Conservation (phyloP, 1,140 invertebrate genomes). For the Drosophila orena region DNA sequence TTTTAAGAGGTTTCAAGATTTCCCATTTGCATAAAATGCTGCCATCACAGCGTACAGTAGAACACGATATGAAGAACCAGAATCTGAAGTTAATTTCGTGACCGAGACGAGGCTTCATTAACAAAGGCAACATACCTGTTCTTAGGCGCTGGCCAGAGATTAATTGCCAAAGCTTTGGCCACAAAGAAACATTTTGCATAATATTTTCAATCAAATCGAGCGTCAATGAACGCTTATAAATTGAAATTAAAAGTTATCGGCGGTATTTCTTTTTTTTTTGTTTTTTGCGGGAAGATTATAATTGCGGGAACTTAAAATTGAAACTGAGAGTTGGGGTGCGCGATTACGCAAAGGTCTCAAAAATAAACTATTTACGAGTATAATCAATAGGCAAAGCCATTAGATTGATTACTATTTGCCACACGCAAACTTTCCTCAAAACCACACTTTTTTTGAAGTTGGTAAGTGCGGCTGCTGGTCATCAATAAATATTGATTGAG, state of each 20-base stretch:
- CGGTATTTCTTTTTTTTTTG: conserved; percentile 13
- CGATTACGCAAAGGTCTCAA: conserved; percentile 68
- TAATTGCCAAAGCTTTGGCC: conserved; percentile 56
- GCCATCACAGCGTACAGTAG: conserved; percentile 26
- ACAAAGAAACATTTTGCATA: conserved; percentile 61
- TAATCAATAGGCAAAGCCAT: conserved; percentile 42
- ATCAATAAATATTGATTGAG: conserved; percentile 50
- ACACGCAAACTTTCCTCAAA: conserved; percentile 56
- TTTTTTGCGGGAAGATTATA: conserved; percentile 10
- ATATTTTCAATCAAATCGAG: conserved; percentile 61
- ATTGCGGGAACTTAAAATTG: conserved; percentile 35
- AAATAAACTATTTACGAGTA: conserved; percentile 56
- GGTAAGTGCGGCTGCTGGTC: conserved; percentile 20
- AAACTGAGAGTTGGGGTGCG: conserved; percentile 65
- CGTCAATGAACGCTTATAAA: conserved; percentile 73
- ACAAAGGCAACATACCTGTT: conserved; percentile 74
- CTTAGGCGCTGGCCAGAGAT: conserved; percentile 58
- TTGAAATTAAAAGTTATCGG: conserved; percentile 70
- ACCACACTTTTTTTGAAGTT: conserved; percentile 32
- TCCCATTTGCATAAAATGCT: conserved; percentile 79
- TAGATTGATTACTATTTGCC: conserved; percentile 57
- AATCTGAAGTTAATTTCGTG: conserved; percentile 38
- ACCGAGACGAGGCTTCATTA: conserved; percentile 54
- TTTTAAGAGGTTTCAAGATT: conserved; percentile 69
- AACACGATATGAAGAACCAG: conserved; percentile 36